Conservation (phyloP, 1,140 invertebrate species). For the Cydia pomonella region DNA sequence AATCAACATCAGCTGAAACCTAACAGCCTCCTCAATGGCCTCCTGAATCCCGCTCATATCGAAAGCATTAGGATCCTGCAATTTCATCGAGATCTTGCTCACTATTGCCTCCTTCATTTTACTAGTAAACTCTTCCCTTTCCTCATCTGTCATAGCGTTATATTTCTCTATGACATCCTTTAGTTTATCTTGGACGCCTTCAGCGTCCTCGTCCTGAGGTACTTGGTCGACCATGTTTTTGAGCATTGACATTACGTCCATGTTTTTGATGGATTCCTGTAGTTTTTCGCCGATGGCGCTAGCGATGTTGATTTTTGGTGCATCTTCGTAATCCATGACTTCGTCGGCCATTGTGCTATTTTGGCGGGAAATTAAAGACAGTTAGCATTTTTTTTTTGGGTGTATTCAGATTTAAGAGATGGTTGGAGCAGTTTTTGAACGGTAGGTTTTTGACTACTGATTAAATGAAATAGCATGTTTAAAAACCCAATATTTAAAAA, state of each 20-base stretch:
- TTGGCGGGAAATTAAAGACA: conserved; percentile 16
- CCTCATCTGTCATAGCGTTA: conserved; percentile 58
- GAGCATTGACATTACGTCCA: conserved; percentile 52
- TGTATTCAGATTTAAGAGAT: not conserved
- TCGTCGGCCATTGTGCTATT: conserved; percentile 60
- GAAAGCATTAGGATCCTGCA: conserved; percentile 51
- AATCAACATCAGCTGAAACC: conserved; percentile 50
- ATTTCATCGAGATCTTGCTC: conserved; percentile 50
- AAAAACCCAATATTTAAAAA: too few species aligned
- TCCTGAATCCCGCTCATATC: conserved; percentile 57
- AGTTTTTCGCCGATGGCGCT: conserved; percentile 57
- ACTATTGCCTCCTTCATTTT: conserved; percentile 58
- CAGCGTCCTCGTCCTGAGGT: conserved; percentile 51
- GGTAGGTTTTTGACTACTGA: not conserved
- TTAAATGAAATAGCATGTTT: too few species aligned
- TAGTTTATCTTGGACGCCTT: conserved; percentile 59
- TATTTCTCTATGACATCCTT: conserved; percentile 61
- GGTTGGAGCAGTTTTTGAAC: not conserved
- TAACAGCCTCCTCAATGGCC: conserved; percentile 53
- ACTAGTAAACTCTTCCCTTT: conserved; percentile 61
- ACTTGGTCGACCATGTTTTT: conserved; percentile 52
- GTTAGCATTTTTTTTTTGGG: conserved; percentile 1
- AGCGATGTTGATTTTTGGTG: conserved; percentile 46
- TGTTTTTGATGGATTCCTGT: conserved; percentile 55
- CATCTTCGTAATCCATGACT: conserved; percentile 26